These are phyloP conservation scores for Brachynemurus nebulosus DNA, from an alignment of 2,888 invertebrate genomes.

Conservation along the genomic window DNA sequence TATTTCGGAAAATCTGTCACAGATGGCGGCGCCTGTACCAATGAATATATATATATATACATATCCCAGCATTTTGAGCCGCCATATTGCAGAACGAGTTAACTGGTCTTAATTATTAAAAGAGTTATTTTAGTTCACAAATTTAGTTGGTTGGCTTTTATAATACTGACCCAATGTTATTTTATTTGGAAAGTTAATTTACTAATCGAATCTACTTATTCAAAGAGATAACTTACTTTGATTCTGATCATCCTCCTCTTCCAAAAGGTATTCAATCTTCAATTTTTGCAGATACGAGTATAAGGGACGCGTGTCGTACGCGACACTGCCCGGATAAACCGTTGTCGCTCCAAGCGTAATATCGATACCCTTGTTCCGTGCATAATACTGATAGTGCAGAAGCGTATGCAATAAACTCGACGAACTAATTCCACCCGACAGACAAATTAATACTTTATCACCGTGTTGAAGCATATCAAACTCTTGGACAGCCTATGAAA, in stretches of 20 bases:
- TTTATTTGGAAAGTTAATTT: no score
- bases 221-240: slow-evolving; percentile 34
- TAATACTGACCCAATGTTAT: no score
- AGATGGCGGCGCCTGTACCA: no score
- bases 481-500: slow-evolving; percentile 56
- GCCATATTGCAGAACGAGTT: no score
- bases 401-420: slow-evolving; percentile 72
- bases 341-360: slow-evolving; percentile 63
- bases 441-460: slow-evolving; percentile 69
- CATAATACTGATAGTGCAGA: slow-evolving; percentile 70
- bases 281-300: slow-evolving; percentile 42
- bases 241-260: slow-evolving; percentile 27
- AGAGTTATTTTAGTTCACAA: no score
- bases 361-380: slow-evolving; percentile 55
- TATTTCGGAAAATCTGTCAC: no score
- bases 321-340: slow-evolving; percentile 51
- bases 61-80: no score
- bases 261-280: slow-evolving; percentile 44
- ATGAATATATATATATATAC: no score
- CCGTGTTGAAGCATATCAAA: slow-evolving; percentile 73
- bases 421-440: slow-evolving; percentile 74
- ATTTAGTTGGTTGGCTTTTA: no score
- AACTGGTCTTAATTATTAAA: no score
- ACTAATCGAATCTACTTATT: not conserved
- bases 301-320: slow-evolving; percentile 43